A percentile compares a stretch with the other conserved stretches of the same genome.
Evolutionary conservation across 2,797 vertebrate genomes (phyloP).

Genomic region (Propithecus perrieri): DNA sequence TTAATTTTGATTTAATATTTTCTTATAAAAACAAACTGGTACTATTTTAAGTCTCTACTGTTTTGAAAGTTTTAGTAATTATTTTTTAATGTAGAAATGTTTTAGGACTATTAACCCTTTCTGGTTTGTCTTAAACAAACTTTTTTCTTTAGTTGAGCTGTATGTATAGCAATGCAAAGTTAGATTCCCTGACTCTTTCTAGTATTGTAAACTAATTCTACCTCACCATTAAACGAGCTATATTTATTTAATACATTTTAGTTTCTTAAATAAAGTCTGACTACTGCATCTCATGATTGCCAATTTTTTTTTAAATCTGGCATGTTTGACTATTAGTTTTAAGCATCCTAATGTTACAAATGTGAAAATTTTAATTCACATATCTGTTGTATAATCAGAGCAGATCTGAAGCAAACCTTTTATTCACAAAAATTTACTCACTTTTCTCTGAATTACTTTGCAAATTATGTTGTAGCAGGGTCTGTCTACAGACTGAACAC

Average conservation of each 20-base stretch:
- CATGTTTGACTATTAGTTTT: neutral
- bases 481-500: neutral
- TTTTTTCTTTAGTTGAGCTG: neutral
- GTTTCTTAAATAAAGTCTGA: neutral
- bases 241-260: constrained; percentile 55
- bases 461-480: neutral
- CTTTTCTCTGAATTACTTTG: neutral
- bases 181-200: neutral
- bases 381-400: neutral
- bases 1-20: constrained; percentile 31
- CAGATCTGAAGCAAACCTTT: neutral
- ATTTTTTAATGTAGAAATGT: neutral
- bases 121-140: neutral
- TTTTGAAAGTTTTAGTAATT: neutral
- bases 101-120: neutral
- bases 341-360: neutral
- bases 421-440: neutral
- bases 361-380: neutral
- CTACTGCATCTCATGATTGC: neutral
- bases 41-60: neutral
- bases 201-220: constrained; percentile 15
- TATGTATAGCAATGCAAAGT: neutral
- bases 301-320: neutral
- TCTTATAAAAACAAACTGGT: neutral
- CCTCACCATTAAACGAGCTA: constrained; percentile 47